Evolutionary conservation across 2,888 invertebrate species (phyloP).

Genomic region (Eubasilissa splendida): DNA sequence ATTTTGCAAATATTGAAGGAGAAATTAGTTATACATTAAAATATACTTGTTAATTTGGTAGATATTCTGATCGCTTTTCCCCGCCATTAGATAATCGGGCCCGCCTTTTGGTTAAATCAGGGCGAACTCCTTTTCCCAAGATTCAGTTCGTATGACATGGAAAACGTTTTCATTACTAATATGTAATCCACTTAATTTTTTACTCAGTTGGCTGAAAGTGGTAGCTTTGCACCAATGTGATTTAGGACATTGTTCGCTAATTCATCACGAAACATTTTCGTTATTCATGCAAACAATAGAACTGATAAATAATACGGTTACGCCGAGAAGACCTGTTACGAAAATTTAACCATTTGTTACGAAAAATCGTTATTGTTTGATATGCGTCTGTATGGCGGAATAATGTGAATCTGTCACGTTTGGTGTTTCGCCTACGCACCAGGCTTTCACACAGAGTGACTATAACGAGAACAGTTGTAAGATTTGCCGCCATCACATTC

Average conservation of each 20-base stretch:
- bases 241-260: constrained; percentile 12
- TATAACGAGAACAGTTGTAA: constrained; percentile 28
- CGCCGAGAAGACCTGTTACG: constrained; percentile 15
- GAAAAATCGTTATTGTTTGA: constrained; percentile 24
- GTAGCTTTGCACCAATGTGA: constrained; percentile 3
- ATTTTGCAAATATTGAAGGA: no score
- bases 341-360: constrained; percentile 15
- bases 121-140: no score
- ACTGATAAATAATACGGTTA: constrained; percentile 3
- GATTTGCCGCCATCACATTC: constrained; percentile 13
- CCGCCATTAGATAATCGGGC: no score
- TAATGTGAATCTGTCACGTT: constrained; percentile 35
- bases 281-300: constrained; percentile 23
- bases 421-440: constrained; percentile 29
- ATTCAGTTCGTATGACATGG: no score
- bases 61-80: no score
- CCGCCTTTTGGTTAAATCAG: no score
- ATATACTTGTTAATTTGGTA: no score
- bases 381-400: constrained; percentile 19
- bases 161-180: no score
- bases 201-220: constrained; percentile 27
- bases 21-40: no score
- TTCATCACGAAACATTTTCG: constrained; percentile 14
- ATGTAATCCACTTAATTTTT: neutral
- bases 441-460: neutral